These are phyloP conservation scores for Carpatolechia fugitivella DNA, from an alignment of 2,888 invertebrate genomes.

Conservation along the genomic window DNA sequence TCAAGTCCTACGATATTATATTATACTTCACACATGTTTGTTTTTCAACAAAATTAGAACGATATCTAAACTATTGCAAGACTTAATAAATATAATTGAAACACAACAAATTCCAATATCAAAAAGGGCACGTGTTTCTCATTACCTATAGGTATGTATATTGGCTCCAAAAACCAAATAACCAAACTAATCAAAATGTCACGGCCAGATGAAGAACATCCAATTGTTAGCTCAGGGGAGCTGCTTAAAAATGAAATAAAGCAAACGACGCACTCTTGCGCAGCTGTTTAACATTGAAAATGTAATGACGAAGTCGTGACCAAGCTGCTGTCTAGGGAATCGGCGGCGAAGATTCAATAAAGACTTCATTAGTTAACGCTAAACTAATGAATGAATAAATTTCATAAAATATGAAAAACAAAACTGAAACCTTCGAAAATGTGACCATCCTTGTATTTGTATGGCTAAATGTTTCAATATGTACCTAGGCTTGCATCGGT, in stretches of 20 bases:
- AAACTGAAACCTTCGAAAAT: too few species aligned
- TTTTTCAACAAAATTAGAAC: too few species aligned
- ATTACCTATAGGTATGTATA: conserved; percentile 34
- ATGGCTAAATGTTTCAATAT: too few species aligned
- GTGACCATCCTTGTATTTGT: too few species aligned
- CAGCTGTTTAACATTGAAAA: conserved; percentile 45
- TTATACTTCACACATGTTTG: too few species aligned
- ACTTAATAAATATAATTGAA: too few species aligned
- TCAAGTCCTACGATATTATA: too few species aligned
- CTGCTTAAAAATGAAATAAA: conserved; percentile 36
- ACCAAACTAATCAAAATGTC: conserved; percentile 47
- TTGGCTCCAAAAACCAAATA: conserved; percentile 33
- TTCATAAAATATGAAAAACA: background rate
- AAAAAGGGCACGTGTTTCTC: conserved; percentile 54
- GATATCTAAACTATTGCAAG: too few species aligned
- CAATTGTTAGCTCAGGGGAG: conserved; percentile 39
- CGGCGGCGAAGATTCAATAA: conserved; percentile 20
- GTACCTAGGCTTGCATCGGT: too few species aligned
- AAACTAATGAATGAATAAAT: background rate
- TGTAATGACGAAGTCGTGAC: conserved; percentile 44
- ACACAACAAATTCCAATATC: background rate
- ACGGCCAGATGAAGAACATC: conserved; percentile 41
- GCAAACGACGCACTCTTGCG: conserved; percentile 30
- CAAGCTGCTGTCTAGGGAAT: conserved; percentile 19
- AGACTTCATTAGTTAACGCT: conserved; percentile 19